Evolutionary conservation across 2,113 vertebrate species (phyloP).

Genomic region (Ceuthmochares aereus): DNA sequence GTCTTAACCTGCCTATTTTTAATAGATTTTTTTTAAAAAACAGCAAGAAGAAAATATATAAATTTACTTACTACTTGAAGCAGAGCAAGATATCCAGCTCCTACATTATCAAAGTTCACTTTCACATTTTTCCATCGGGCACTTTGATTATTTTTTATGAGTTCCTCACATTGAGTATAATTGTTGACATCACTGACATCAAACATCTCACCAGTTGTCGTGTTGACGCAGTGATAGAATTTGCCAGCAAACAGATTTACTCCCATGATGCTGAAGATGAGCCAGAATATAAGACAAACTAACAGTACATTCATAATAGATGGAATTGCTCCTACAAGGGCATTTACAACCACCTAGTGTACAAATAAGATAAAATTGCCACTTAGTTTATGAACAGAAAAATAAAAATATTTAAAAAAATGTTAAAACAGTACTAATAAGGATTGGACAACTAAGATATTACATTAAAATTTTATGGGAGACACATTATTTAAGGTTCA

Average conservation of each 20-base stretch:
- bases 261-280: slow-evolving; percentile 99
- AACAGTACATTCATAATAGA: slow-evolving; percentile 98
- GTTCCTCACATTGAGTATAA: slow-evolving; percentile 71
- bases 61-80: slow-evolving; percentile 92
- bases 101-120: slow-evolving; percentile 97
- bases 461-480: background rate
- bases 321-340: slow-evolving; percentile 95
- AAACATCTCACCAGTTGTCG: slow-evolving; percentile 66
- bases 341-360: slow-evolving; percentile 94
- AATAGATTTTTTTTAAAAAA: background rate
- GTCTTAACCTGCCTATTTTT: background rate
- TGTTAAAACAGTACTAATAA: background rate
- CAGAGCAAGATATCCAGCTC: slow-evolving; percentile 92
- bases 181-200: slow-evolving; percentile 71
- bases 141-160: slow-evolving; percentile 76
- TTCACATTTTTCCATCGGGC: slow-evolving; percentile 88
- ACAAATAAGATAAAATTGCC: slow-evolving; percentile 26
- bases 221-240: slow-evolving; percentile 87
- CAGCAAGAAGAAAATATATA: background rate
- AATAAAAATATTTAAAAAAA: background rate
- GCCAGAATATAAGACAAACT: slow-evolving; percentile 99
- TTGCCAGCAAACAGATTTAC: slow-evolving; percentile 97
- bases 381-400: background rate
- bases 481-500: background rate
- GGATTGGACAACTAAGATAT: background rate